Conservation (phyloP, 2,113 vertebrate species). For the sheep (Ovis aries) region ARS-UI_Ramb_v3.0 NC_056055.1:51131501-51132000, state of each 20-base stretch:
- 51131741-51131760: background rate
- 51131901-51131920: background rate
- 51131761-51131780: background rate
- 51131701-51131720: background rate
- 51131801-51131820: background rate
- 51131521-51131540: background rate
- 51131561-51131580: background rate
- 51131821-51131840: background rate
- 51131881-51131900: background rate
- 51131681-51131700: background rate
- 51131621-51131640: background rate
- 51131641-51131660: background rate
- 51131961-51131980: background rate
- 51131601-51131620: background rate
- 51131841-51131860: conserved; percentile 12
- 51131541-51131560: background rate
- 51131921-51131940: background rate
- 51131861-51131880: background rate
- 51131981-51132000: background rate
- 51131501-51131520: background rate
- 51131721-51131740: background rate
- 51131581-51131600: background rate
- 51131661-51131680: background rate
- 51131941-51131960: background rate
- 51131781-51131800: background rate